A percentile compares a stretch with the other conserved stretches of the same genome.
Conservation (phyloP, 2,113 vertebrate genomes). For the Monarcha castaneiventris region DNA sequence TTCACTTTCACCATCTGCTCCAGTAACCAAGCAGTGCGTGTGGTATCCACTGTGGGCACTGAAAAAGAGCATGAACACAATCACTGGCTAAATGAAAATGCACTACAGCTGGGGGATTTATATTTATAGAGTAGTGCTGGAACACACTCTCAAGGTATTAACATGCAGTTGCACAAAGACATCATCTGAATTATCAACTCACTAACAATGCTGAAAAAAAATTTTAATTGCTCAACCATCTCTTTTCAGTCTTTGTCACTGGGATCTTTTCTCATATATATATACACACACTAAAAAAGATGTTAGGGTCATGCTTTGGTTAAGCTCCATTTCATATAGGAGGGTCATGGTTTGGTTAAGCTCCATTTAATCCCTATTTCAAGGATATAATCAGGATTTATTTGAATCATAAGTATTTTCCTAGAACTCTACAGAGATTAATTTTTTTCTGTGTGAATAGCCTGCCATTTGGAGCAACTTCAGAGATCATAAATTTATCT, state of each 20-base stretch:
- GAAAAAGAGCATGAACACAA: background rate
- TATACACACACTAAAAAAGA: background rate
- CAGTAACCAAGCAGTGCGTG: constrained; percentile 85
- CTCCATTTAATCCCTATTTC: background rate
- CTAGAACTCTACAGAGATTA: background rate
- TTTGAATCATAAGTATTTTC: constrained; percentile 14
- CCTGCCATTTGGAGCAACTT: background rate
- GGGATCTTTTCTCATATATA: background rate
- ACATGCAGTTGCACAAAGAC: background rate
- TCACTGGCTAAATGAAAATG: background rate
- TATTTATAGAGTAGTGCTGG: background rate
- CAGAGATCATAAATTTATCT: background rate
- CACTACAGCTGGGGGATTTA: background rate
- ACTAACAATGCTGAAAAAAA: background rate
- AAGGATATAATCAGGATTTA: constrained; percentile 27
- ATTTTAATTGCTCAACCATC: background rate
- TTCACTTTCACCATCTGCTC: constrained; percentile 91
- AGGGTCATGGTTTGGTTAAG: background rate
- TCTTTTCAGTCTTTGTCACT: background rate
- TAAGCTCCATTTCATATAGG: background rate
- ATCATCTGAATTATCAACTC: background rate
- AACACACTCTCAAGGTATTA: background rate
- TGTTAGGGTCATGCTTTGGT: background rate
- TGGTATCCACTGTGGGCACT: constrained; percentile 96
- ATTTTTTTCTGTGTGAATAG: background rate